Base-by-base conservation (phyloP, 2,888 invertebrate genomes). In the Ectemnius lituratus region DNA sequence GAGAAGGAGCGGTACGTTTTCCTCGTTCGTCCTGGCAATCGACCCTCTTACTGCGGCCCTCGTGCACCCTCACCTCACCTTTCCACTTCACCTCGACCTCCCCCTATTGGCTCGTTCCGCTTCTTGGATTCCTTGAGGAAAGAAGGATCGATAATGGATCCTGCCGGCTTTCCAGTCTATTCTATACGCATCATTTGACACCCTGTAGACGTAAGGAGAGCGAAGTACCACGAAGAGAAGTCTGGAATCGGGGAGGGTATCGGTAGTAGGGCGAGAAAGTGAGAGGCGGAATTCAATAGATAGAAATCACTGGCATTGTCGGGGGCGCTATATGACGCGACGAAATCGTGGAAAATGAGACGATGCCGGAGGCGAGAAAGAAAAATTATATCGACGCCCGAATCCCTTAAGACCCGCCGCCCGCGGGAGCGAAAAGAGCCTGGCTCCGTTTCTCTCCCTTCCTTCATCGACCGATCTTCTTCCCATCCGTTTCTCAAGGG, bases 151-250 rank as follows among this genome's bases (percentile, higher is more conserved):
- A 88, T 88, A 88, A 88, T 87, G 87, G 86, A 88, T 85, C 88
- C 78, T 80, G 77, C 82, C 81, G 84, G 83, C 84, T 87, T 85
- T 83, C 84, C 84, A 85, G 85, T 87, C 85, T 83, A 88, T 89
- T 89, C 86, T 87, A 84, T 85, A 86, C 87, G 87, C 89, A 89
- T 89, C 89, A 88, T 89, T 90, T 89, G 89, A 89, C 89, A 88
- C 87, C 80, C 87, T 86, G 87, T 88, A 85, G 89, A 88, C 83
- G 84, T 75, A 79, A 80, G 81, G 70, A 79, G 76, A 77, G 75
- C 23, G 59, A 65, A 64, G 75, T 67, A 75, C 72, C 74, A 73
- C 76, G 78, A 77, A 56, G 66, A 37, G 37, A 37, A 37, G 37
- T 37, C 37, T 37, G 8, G 67, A 58, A 65, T 63, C 67, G 58